These are phyloP conservation scores for Salvelinus alpinus DNA, from an alignment of 2,113 vertebrate species.

Conservation along the genomic window DNA sequence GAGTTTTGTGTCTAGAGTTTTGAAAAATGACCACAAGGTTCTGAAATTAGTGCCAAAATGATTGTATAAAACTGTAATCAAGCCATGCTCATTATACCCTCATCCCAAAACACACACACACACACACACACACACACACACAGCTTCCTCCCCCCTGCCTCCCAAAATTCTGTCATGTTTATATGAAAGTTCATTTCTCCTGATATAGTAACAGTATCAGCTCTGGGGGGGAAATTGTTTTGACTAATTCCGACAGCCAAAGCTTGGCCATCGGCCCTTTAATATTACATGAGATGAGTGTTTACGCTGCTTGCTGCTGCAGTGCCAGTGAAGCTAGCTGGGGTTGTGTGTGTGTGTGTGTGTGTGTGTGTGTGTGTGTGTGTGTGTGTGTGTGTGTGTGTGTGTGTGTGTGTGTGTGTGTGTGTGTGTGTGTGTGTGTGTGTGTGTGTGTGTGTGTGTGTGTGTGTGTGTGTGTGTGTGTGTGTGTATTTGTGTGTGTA, in stretches of 20 bases:
- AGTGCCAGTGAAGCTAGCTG: constrained; percentile 42
- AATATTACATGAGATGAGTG: constrained; percentile 66
- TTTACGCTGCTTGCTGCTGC: constrained; percentile 46
- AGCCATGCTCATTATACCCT: not conserved
- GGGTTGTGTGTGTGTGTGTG: too few relatives aligned
- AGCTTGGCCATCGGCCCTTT: constrained; percentile 63
- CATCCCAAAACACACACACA: constrained; percentile 36
- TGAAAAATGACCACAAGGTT: too few relatives aligned
- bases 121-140: not conserved
- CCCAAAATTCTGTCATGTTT: constrained; percentile 37
- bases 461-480: too few relatives aligned
- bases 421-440: too few relatives aligned
- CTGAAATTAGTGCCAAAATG: too few relatives aligned
- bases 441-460: not conserved
- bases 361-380: too few relatives aligned
- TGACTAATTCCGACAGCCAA: constrained; percentile 56
- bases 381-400: too few relatives aligned
- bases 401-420: too few relatives aligned
- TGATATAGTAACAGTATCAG: constrained; percentile 49
- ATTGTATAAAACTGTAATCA: not conserved
- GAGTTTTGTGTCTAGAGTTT: too few relatives aligned
- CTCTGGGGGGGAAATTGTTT: constrained; percentile 61
- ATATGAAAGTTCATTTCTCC: constrained; percentile 55
- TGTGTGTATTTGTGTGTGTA: not conserved
- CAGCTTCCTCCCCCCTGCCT: too few relatives aligned